Evolutionary conservation across 2,113 vertebrate genomes (phyloP).

Genomic region (Cebus imitator): DNA sequence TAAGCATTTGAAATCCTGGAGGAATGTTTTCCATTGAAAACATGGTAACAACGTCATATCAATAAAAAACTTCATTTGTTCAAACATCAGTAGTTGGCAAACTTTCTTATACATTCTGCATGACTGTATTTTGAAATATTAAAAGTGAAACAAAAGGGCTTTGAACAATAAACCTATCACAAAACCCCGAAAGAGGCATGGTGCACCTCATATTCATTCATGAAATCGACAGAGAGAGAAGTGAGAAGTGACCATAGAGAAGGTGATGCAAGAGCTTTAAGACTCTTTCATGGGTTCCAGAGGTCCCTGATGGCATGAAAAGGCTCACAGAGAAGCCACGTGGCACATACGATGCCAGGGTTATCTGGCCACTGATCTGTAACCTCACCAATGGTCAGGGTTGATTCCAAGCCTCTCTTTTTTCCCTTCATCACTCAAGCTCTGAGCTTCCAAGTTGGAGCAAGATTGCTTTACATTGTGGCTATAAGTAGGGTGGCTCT

Average conservation of each 20-base stretch:
- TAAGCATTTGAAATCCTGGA: not conserved
- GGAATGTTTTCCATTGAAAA: not conserved
- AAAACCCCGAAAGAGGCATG: not conserved
- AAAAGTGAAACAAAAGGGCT: conserved; percentile 1
- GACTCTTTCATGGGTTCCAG: not conserved
- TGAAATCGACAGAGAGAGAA: not conserved
- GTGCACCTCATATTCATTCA: not conserved
- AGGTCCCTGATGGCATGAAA: not conserved
- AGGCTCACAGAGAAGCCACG: not conserved
- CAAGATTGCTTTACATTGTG: not conserved
- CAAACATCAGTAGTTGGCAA: not conserved
- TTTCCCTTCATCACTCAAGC: not conserved
- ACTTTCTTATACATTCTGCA: not conserved
- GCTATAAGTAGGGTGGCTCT: not conserved
- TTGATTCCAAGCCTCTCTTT: not conserved
- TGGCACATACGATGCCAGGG: not conserved
- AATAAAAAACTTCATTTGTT: not conserved
- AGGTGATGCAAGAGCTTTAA: not conserved
- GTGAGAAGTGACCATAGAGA: not conserved
- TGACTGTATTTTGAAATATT: not conserved
- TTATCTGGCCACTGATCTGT: not conserved
- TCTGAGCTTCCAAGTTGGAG: not conserved
- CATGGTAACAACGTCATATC: too few species aligned
- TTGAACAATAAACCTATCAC: not conserved
- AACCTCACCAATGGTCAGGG: too few species aligned